Base-by-base conservation (phyloP, 2,888 invertebrate genomes). In the Tanaodytes sp. region DNA sequence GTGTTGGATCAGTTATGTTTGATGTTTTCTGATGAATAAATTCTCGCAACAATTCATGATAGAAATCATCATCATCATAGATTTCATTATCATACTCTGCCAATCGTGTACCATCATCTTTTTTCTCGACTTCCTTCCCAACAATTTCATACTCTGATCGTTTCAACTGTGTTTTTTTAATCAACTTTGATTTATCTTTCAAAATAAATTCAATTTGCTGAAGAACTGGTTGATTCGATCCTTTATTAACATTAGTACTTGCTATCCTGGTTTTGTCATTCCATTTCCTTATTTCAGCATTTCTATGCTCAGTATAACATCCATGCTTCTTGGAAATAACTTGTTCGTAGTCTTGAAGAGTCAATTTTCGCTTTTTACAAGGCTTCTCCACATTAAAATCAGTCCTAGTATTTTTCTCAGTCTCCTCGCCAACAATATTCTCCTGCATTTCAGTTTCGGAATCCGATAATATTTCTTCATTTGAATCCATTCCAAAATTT, bases 61-160 rank as follows among this genome's bases (percentile, higher is more conserved):
- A 98, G 84, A 98, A 98, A 82, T 98, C 98, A 78, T 93, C 94
- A 81, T 98, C 98, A 84, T 98, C 97, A 86, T 95, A 98, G 78
- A 98, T 93, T 86, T 98, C 94, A 0, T 88, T 79, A 79, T 94
- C 91, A 72, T 91, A 90, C 75, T 91, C 90, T 74, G 89, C 89
- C 63, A 86, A 80, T 37, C 79, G 72, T 48, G 87, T 85, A 4
- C 76, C 79, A 40, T 84, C 81, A 2, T 73, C 73, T 20, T 79
- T 73, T 15, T 72, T 67, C 0, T 37, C 43, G 14, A 82, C 82
- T 66, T 80, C 76, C 77, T 90, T 89, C 0, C 93, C 93, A 40
- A 93, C 79, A 54, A 92, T 89, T 49, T 88, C 86, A 82, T 92
- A 93, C 61, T 91, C 90, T 0, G 92, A 91, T 55, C 95, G 87